Conservation (phyloP, 2,113 vertebrate species). For the Verasper variegatus region DNA sequence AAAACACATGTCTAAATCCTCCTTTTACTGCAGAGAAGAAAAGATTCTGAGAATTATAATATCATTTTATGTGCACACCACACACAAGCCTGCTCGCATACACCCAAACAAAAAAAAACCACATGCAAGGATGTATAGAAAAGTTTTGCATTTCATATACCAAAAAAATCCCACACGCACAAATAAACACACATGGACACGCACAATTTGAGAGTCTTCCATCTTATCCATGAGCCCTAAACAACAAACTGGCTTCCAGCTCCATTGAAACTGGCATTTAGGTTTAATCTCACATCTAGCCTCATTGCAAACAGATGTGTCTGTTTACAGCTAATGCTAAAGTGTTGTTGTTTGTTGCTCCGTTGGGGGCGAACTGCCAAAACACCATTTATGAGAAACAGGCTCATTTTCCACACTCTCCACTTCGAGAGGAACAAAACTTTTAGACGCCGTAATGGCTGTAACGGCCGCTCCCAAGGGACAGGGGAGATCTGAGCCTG, state of each 20-base stretch:
- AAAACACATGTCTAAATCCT: not conserved
- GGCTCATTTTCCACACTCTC: slow-evolving; percentile 71
- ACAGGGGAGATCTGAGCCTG: slow-evolving; percentile 23
- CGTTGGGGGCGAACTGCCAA: slow-evolving; percentile 54
- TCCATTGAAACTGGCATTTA: slow-evolving; percentile 24
- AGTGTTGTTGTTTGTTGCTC: slow-evolving; percentile 72
- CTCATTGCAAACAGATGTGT: slow-evolving; percentile 76
- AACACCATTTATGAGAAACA: slow-evolving; percentile 66
- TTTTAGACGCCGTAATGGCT: slow-evolving; percentile 58
- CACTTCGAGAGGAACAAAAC: slow-evolving; percentile 28
- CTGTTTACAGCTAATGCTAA: slow-evolving; percentile 60
- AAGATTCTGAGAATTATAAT: not conserved
- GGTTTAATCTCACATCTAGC: slow-evolving; percentile 34
- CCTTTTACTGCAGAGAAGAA: not conserved
- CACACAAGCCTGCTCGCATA: slow-evolving; percentile 10
- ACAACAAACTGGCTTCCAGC: slow-evolving; percentile 30
- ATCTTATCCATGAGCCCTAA: slow-evolving; percentile 14
- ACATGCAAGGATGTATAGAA: not conserved
- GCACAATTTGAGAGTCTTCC: slow-evolving; percentile 23
- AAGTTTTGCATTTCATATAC: slow-evolving; percentile 1
- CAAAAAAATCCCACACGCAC: slow-evolving; percentile 7
- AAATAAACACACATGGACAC: slow-evolving; percentile 29
- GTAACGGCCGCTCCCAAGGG: slow-evolving; percentile 55
- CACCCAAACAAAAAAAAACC: slow-evolving; percentile 10
- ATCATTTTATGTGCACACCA: slow-evolving; percentile 3